Percentiles rank a stretch among this genome's conserved stretches.
These are phyloP conservation scores for Acheta domesticus DNA, from an alignment of 2,888 invertebrate genomes.

Conservation along the genomic window DNA sequence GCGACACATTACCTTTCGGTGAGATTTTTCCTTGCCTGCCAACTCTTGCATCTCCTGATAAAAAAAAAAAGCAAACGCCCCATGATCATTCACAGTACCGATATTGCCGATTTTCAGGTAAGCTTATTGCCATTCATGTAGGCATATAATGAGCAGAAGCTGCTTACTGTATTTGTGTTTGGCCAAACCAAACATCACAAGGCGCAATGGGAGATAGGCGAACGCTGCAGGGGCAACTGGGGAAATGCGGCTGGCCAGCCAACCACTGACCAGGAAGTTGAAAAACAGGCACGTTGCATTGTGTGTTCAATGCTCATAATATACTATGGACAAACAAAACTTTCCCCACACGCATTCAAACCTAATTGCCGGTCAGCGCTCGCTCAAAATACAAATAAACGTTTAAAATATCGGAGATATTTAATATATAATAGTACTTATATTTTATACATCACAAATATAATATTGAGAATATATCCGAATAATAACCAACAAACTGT, in stretches of 20 bases:
- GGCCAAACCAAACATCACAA: neutral
- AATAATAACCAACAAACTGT: conserved; percentile 1
- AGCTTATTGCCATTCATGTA: neutral
- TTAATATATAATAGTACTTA: conserved; percentile 10
- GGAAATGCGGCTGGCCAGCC: no score
- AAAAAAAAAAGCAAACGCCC: neutral
- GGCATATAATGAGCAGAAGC: neutral
- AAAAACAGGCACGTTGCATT: neutral
- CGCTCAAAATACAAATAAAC: neutral
- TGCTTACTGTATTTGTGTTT: neutral
- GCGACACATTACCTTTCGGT: neutral
- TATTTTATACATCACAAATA: conserved; percentile 10
- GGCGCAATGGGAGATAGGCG: neutral
- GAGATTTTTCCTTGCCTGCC: neutral
- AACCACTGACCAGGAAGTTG: neutral
- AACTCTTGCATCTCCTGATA: neutral
- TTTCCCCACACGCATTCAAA: neutral
- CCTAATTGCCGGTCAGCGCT: neutral
- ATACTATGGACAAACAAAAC: neutral
- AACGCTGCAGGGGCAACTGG: no score
- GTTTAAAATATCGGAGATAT: neutral
- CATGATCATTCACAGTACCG: neutral
- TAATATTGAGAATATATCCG: neutral
- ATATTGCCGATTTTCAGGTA: neutral
- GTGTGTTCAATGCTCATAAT: neutral